Evolutionary conservation across 2,113 vertebrate species (phyloP), one percentile per base, ranked within the genome.

Genomic region (Henicopernis longicauda): DNA sequence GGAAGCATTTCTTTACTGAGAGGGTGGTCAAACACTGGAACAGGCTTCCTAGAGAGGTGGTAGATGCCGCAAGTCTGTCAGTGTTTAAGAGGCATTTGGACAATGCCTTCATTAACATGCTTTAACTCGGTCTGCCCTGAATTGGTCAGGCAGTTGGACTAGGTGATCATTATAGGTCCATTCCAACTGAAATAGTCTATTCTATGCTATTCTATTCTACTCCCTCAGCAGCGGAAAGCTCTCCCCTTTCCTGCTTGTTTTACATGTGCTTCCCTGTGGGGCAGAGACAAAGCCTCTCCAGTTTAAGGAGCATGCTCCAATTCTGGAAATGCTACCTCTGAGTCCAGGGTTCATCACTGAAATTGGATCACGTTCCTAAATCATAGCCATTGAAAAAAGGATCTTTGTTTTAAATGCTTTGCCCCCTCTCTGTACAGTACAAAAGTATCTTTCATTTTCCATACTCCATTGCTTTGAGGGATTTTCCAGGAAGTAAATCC

Each of bases 401-500:
- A 77, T 58, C 58, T 80, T 86, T 88, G 36, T 77, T 92, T 73
- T 49, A 78, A 74, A 36, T 79, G 50, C 36, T 94, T 40, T 95
- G n/a, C 9, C 16, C 4, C 5, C 3, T 82, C 32, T 70, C 57
- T 67, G 14, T 69, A 59, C 16, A 59, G 42, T 42, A 90, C 59
- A 93, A 66, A 90, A 90, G 9, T 58, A 59, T 90, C n/a, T 92
- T 95, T 86, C 26, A 55, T 92, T 90, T 91, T 76, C 58, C 47
- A 34, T 73, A 50, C n/a, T 85, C 50, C n/a, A 54, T 36, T 81
- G 47, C 40, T 93, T 84, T 42, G 58, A 42, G 27, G 42, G 38
- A 92, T 94, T 92, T 94, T 93, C 55, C 83, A 86, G 82, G 86
- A 94, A 86, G 80, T 36, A 90, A 90, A 83, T 93, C n/a, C 21